Evolutionary conservation across 2,888 invertebrate species (phyloP).

Genomic region (Phymatocera aterrima): DNA sequence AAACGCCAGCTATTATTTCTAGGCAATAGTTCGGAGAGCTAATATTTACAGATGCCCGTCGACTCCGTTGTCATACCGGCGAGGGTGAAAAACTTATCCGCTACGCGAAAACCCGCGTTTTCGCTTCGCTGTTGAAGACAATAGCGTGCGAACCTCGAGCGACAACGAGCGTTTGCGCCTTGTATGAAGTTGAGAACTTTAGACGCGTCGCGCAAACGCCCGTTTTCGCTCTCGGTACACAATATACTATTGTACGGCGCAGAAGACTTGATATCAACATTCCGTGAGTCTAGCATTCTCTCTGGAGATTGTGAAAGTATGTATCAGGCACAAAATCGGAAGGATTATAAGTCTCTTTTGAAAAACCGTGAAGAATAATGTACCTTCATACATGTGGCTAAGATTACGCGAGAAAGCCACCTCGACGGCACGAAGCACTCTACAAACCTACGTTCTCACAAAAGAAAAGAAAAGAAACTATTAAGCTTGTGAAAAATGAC

Average conservation of each 20-base stretch:
- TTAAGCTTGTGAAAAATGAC: slow-evolving; percentile 31
- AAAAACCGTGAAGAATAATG: no score
- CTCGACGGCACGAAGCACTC: slow-evolving; percentile 14
- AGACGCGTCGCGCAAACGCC: no score
- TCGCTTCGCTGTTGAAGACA: no score
- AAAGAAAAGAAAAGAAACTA: slow-evolving; percentile 28
- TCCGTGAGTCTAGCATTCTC: no score
- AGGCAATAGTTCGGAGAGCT: background rate
- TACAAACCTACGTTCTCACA: background rate
- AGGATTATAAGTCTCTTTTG: no score
- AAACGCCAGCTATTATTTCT: background rate
- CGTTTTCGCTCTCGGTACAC: no score
- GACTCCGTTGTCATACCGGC: background rate
- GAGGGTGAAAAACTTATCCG: background rate
- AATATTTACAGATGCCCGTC: slow-evolving; percentile 1
- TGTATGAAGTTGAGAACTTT: background rate
- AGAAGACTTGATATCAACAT: no score
- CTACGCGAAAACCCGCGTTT: background rate
- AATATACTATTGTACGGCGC: slow-evolving; percentile 19
- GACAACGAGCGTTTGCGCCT: no score
- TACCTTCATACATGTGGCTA: slow-evolving; percentile 24
- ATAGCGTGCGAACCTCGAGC: background rate
- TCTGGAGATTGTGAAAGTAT: no score
- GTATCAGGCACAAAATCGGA: no score
- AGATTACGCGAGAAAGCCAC: slow-evolving; percentile 19